Evolutionary conservation across 2,888 invertebrate genomes (phyloP).

Genomic region (Stictocephala bisonia): DNA sequence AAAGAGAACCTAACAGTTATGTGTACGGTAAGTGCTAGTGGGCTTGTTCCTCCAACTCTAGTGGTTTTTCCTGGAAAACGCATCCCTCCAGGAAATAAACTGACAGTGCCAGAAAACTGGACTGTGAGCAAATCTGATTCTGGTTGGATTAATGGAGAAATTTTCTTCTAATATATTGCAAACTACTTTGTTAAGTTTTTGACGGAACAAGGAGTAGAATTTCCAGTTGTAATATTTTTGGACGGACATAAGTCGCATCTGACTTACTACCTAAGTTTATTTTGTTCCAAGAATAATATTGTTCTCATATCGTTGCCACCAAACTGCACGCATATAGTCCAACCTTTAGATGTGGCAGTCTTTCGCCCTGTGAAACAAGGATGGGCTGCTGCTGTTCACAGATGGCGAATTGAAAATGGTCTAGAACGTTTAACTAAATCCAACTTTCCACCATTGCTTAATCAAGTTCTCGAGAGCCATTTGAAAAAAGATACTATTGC

Average conservation of each 20-base stretch:
- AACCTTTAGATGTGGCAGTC: too few relatives aligned
- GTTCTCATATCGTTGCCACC: too few relatives aligned
- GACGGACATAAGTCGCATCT: too few relatives aligned
- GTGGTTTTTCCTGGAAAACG: neutral
- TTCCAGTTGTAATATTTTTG: too few relatives aligned
- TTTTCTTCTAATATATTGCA: neutral
- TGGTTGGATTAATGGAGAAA: neutral
- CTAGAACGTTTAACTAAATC: neutral
- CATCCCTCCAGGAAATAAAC: neutral
- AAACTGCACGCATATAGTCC: too few relatives aligned
- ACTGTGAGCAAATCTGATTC: neutral
- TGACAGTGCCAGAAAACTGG: neutral
- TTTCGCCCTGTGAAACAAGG: too few relatives aligned
- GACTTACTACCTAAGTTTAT: too few relatives aligned
- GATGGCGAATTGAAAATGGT: slow-evolving; percentile 53
- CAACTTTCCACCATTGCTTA: neutral
- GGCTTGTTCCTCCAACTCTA: neutral
- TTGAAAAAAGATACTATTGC: neutral
- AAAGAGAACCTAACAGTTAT: neutral
- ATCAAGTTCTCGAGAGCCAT: neutral
- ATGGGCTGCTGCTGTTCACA: too few relatives aligned
- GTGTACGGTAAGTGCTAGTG: neutral
- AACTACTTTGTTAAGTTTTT: neutral
- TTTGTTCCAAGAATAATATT: too few relatives aligned
- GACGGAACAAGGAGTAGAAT: neutral